Evolutionary conservation across 1,140 invertebrate genomes (phyloP).

Genomic region (Triops cancriformis): DNA sequence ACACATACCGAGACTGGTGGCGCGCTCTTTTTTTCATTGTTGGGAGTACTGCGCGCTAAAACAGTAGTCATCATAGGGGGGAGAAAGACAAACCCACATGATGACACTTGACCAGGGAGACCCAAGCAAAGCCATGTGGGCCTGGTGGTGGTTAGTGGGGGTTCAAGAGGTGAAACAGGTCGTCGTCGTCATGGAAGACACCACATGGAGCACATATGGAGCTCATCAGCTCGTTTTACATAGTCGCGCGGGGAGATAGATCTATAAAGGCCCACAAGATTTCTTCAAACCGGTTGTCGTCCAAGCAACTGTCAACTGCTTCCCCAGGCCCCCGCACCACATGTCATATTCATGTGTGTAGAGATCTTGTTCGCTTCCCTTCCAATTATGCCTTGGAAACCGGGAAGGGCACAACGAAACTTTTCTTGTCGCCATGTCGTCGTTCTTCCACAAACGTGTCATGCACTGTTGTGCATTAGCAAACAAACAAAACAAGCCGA

Average conservation of each 20-base stretch:
- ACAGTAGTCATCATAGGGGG: too few relatives aligned
- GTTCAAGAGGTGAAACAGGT: not conserved
- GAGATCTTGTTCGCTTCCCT: not conserved
- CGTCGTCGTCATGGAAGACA: not conserved
- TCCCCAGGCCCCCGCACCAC: not conserved
- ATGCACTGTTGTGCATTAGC: not conserved
- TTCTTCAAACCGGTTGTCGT: conserved; percentile 13
- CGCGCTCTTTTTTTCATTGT: not conserved
- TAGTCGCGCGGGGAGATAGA: not conserved
- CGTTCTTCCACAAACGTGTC: not conserved
- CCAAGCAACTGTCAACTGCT: not conserved
- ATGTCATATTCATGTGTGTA: not conserved
- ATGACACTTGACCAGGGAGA: conserved; percentile 1
- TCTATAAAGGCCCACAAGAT: not conserved
- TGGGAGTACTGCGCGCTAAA: not conserved
- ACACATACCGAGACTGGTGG: not conserved
- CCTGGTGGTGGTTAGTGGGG: not conserved
- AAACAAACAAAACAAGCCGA: not conserved
- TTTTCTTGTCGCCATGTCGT: not conserved
- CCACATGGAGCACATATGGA: conserved; percentile 9
- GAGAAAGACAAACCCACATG: not conserved
- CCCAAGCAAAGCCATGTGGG: not conserved
- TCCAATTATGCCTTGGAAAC: too few relatives aligned
- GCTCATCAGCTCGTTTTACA: conserved; percentile 5
- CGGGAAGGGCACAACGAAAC: too few relatives aligned